These are phyloP conservation scores for Ptilodon capucinus DNA, from an alignment of 2,888 invertebrate genomes.

Conservation along the genomic window DNA sequence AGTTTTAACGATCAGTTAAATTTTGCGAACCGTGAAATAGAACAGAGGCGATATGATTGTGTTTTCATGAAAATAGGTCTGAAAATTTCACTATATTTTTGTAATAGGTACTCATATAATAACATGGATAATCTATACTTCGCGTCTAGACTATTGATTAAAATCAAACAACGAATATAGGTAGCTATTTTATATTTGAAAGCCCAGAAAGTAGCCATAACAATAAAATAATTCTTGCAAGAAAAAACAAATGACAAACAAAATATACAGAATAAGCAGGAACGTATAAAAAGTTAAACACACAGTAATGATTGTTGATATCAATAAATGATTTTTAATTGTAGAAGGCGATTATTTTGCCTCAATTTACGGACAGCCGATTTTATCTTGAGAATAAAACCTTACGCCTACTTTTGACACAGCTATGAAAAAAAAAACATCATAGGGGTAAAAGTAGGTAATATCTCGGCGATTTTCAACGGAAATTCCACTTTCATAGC, in stretches of 20 bases:
- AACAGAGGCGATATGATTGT: slow-evolving; percentile 37
- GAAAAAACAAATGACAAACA: too few relatives aligned
- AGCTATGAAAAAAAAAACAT: background rate
- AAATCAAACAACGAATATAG: slow-evolving; percentile 52
- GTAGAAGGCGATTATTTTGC: too few relatives aligned
- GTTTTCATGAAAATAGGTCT: slow-evolving; percentile 38
- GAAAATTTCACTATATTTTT: slow-evolving; percentile 26
- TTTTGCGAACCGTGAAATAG: slow-evolving; percentile 54
- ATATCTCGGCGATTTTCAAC: background rate
- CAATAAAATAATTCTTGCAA: too few relatives aligned
- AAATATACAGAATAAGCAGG: too few relatives aligned
- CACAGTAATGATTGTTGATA: too few relatives aligned
- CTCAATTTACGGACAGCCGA: too few relatives aligned
- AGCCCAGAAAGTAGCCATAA: background rate
- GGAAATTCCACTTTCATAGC: slow-evolving; percentile 10
- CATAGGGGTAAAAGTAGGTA: background rate
- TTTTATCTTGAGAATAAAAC: too few relatives aligned
- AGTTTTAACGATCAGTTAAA: slow-evolving; percentile 52
- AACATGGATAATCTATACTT: slow-evolving; percentile 13
- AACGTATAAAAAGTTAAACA: too few relatives aligned
- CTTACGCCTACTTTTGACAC: too few relatives aligned
- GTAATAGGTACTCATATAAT: slow-evolving; percentile 17
- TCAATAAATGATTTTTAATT: too few relatives aligned
- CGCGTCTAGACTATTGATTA: slow-evolving; percentile 60
- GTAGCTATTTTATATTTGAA: background rate